phyloP scores from a whole-genome alignment of 2,797 vertebrate species.

The Cheirogaleus major region DNA sequence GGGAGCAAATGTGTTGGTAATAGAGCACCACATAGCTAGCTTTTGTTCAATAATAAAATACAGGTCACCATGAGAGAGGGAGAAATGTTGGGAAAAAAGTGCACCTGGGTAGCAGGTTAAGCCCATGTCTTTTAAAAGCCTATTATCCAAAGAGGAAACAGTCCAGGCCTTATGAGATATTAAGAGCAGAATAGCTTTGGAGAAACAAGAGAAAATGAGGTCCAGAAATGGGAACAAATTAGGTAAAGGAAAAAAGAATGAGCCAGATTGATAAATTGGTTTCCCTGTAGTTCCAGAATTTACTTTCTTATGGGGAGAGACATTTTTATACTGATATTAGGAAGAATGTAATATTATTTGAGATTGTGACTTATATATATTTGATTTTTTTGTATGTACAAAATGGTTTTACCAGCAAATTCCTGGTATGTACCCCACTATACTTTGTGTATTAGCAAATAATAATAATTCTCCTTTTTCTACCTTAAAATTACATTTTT shows the following conservation, averaged over 20 bases:
- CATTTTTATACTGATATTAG: constrained; percentile 60
- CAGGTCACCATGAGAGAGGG: constrained; percentile 55
- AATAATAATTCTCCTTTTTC: neutral
- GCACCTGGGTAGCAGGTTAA: constrained; percentile 73
- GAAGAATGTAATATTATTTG: constrained; percentile 77
- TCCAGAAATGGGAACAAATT: constrained; percentile 57
- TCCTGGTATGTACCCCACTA: neutral
- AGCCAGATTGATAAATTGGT: constrained; percentile 71
- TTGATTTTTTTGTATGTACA: constrained; percentile 57
- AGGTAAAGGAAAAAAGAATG: constrained; percentile 67
- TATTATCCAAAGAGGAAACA: constrained; percentile 56
- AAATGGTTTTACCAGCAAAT: neutral
- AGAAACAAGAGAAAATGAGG: constrained; percentile 67
- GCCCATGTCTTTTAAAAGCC: constrained; percentile 61
- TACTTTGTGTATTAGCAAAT: neutral
- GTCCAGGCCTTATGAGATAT: constrained; percentile 65
- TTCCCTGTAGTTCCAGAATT: constrained; percentile 11
- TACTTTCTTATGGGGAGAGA: constrained; percentile 10
- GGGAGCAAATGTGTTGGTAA: constrained; percentile 74
- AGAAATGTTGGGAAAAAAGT: constrained; percentile 60
- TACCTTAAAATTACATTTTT: constrained; percentile 21
- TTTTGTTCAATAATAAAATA: constrained; percentile 76
- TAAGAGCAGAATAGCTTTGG: constrained; percentile 75
- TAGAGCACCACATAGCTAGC: constrained; percentile 66
- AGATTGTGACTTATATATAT: constrained; percentile 34